Conservation (phyloP, 2,888 invertebrate genomes). For the Beris chalybata region DNA sequence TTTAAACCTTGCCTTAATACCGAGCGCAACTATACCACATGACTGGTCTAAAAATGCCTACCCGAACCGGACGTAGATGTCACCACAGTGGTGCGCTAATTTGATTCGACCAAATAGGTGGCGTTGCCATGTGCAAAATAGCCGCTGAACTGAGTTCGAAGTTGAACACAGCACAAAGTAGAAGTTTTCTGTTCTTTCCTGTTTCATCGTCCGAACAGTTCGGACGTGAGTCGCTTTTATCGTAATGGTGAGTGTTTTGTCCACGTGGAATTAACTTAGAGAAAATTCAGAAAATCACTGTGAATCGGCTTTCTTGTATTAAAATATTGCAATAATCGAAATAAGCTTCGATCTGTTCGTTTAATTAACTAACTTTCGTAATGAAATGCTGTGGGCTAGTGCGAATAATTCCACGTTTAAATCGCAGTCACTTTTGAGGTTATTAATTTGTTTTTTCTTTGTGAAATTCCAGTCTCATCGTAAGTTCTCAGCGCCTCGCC, state of each 20-base stretch:
- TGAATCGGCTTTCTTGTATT: neutral
- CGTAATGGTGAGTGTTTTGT: constrained; percentile 47
- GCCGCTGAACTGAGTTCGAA: no score
- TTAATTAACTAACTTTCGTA: neutral
- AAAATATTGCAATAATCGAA: neutral
- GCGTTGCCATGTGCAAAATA: no score
- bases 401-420: neutral
- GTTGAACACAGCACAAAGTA: no score
- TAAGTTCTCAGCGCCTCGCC: constrained; percentile 99
- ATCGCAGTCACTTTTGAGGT: neutral
- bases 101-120: no score
- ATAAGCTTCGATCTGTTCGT: neutral
- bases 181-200: constrained; percentile 45
- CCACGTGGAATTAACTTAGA: neutral
- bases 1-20: no score
- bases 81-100: no score
- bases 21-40: no score
- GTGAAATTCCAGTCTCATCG: constrained; percentile 82
- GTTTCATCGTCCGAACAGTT: constrained; percentile 47
- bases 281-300: neutral
- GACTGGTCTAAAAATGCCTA: no score
- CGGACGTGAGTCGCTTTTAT: constrained; percentile 43
- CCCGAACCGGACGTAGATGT: no score
- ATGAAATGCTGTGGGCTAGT: neutral
- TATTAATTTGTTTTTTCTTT: constrained; percentile 25